Percentiles rank a stretch among this genome's conserved stretches.
phyloP scores from a whole-genome alignment of 1,140 invertebrate genomes.

The Sitodiplosis mosellana region DNA sequence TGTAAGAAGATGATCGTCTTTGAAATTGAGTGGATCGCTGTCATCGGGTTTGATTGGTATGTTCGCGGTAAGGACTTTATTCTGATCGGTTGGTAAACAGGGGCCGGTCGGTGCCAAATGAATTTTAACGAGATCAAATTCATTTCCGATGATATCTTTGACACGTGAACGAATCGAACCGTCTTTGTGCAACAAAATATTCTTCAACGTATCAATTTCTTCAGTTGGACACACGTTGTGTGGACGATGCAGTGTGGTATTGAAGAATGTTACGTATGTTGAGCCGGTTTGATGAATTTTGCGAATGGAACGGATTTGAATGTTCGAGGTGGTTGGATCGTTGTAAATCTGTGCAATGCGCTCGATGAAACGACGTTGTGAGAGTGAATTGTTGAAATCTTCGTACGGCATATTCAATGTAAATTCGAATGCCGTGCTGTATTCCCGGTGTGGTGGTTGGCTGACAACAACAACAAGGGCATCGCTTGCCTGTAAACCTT shows the following conservation, averaged over 20 bases:
- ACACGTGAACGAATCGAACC: constrained; percentile 42
- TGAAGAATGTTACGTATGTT: constrained; percentile 30
- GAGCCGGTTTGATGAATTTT: constrained; percentile 17
- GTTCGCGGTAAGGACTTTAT: constrained; percentile 13
- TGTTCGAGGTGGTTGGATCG: constrained; percentile 49
- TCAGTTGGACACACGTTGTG: constrained; percentile 52
- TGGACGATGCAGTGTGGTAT: constrained; percentile 38
- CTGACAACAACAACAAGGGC: constrained; percentile 58
- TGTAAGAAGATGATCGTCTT: constrained; percentile 67
- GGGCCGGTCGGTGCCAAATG: constrained; percentile 46
- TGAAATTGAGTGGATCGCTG: constrained; percentile 27
- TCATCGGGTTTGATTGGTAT: constrained; percentile 25
- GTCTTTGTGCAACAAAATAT: constrained; percentile 46
- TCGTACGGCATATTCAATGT: constrained; percentile 54
- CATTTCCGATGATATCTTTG: constrained; percentile 49
- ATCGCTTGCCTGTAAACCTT: constrained; percentile 50
- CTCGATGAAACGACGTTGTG: constrained; percentile 60
- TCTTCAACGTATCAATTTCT: constrained; percentile 49
- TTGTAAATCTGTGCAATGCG: constrained; percentile 55
- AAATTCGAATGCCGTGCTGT: constrained; percentile 59
- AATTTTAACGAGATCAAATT: constrained; percentile 59
- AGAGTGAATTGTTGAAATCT: constrained; percentile 46
- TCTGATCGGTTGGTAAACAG: constrained; percentile 30
- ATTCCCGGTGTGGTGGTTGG: constrained; percentile 29
- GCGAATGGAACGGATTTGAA: constrained; percentile 38